These are phyloP conservation scores for Aporrectodea caliginosa DNA, from an alignment of 1,140 invertebrate genomes.

Conservation along the genomic window DNA sequence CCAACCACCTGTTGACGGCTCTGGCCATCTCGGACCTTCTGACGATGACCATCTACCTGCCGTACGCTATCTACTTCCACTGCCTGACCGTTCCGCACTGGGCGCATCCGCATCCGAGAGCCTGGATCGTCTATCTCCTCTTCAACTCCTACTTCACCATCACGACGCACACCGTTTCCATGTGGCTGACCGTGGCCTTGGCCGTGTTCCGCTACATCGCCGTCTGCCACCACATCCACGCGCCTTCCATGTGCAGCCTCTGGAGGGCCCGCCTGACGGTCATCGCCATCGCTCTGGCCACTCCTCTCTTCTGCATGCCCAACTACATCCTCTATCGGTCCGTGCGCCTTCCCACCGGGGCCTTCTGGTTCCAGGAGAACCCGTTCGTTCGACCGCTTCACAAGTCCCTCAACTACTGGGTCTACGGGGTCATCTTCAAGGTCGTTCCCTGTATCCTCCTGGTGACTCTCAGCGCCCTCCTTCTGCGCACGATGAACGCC, in stretches of 20 bases:
- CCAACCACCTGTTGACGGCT: slow-evolving; percentile 77
- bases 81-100: no score
- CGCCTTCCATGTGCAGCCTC: background rate
- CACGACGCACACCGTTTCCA: no score
- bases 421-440: slow-evolving; percentile 19
- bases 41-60: slow-evolving; percentile 81
- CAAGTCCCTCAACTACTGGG: slow-evolving; percentile 18
- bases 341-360: background rate
- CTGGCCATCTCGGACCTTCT: slow-evolving; percentile 78
- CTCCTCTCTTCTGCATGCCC: background rate
- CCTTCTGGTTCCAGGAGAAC: slow-evolving; percentile 7
- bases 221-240: background rate
- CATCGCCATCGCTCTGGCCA: slow-evolving; percentile 3
- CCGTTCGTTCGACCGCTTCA: background rate
- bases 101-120: background rate
- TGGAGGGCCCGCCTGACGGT: slow-evolving; percentile 1
- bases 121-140: no score
- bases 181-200: no score
- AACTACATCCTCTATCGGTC: slow-evolving; percentile 7
- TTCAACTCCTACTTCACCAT: no score
- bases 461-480: slow-evolving; percentile 72
- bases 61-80: slow-evolving; percentile 68
- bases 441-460: slow-evolving; percentile 72
- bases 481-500: slow-evolving; percentile 71
- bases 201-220: no score